These are phyloP conservation scores for Melanostigma gelatinosum DNA, from an alignment of 2,113 vertebrate genomes.

Conservation along the genomic window DNA sequence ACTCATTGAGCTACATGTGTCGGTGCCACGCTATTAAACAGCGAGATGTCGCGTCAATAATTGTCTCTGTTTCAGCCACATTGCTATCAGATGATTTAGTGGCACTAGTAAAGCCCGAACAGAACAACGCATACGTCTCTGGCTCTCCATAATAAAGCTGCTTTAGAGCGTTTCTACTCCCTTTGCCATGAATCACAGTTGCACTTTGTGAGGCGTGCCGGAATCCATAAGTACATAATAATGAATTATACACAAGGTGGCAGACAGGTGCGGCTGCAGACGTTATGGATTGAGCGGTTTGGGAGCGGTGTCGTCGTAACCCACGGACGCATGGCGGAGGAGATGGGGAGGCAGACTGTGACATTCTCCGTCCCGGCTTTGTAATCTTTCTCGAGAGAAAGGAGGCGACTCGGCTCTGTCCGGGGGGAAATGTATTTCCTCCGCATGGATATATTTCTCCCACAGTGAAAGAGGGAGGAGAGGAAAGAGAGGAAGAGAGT, in stretches of 20 bases:
- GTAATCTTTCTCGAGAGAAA: slow-evolving; percentile 57
- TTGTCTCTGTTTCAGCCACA: slow-evolving; percentile 51
- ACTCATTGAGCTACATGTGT: slow-evolving; percentile 56
- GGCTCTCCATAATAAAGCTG: slow-evolving; percentile 53
- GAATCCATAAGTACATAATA: slow-evolving; percentile 64
- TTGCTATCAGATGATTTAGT: slow-evolving; percentile 63
- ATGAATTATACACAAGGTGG: slow-evolving; percentile 64
- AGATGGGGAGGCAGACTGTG: slow-evolving; percentile 36
- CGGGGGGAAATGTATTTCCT: slow-evolving; percentile 59
- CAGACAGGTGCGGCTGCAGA: slow-evolving; percentile 45
- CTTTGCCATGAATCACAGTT: slow-evolving; percentile 58
- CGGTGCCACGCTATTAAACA: slow-evolving; percentile 47
- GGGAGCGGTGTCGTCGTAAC: slow-evolving; percentile 52
- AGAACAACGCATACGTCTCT: slow-evolving; percentile 47
- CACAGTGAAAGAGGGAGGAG: slow-evolving; percentile 30
- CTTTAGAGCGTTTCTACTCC: slow-evolving; percentile 47
- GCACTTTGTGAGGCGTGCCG: slow-evolving; percentile 48
- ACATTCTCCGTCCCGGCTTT: slow-evolving; percentile 43
- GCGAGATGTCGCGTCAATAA: slow-evolving; percentile 56
- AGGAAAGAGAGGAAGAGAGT: slow-evolving; percentile 16
- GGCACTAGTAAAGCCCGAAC: slow-evolving; percentile 51
- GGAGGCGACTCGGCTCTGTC: slow-evolving; percentile 50
- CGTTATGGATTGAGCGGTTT: slow-evolving; percentile 57
- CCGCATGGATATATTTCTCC: slow-evolving; percentile 60
- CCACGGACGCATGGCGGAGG: slow-evolving; percentile 19